phyloP scores from a whole-genome alignment of 2,797 vertebrate species.

The Acanthopagrus latus region DNA sequence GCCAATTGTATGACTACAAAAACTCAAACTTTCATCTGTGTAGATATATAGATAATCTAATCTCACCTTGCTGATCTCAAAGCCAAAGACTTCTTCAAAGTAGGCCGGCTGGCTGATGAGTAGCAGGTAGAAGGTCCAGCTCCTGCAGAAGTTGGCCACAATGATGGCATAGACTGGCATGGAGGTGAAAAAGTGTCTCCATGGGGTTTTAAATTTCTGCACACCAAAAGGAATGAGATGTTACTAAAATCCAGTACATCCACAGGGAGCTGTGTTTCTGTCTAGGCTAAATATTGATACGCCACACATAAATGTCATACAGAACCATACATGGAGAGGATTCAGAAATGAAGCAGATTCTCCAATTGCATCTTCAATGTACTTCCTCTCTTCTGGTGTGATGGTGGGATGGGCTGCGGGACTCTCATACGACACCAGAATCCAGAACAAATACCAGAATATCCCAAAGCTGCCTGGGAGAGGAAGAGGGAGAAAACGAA shows the following conservation, averaged over 20 bases:
- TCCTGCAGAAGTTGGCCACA: constrained; percentile 95
- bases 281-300: constrained; percentile 69
- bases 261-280: background rate
- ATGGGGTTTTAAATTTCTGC: constrained; percentile 94
- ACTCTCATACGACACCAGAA: constrained; percentile 97
- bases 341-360: constrained; percentile 92
- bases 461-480: constrained; percentile 93
- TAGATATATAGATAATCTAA: background rate
- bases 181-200: constrained; percentile 93
- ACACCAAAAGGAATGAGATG: constrained; percentile 25
- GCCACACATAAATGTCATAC: background rate
- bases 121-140: constrained; percentile 95
- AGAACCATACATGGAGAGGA: constrained; percentile 84
- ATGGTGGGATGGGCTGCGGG: constrained; percentile 97
- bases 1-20: background rate
- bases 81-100: constrained; percentile 95
- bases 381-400: constrained; percentile 95
- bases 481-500: constrained; percentile 16
- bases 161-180: constrained; percentile 97
- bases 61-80: constrained; percentile 93
- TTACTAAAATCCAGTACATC: constrained; percentile 9
- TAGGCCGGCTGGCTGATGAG: constrained; percentile 95
- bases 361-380: constrained; percentile 98
- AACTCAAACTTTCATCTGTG: background rate
- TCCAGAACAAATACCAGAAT: constrained; percentile 98